Evolutionary conservation across 2,113 vertebrate species (phyloP).

Genomic region (Columbina picui): DNA sequence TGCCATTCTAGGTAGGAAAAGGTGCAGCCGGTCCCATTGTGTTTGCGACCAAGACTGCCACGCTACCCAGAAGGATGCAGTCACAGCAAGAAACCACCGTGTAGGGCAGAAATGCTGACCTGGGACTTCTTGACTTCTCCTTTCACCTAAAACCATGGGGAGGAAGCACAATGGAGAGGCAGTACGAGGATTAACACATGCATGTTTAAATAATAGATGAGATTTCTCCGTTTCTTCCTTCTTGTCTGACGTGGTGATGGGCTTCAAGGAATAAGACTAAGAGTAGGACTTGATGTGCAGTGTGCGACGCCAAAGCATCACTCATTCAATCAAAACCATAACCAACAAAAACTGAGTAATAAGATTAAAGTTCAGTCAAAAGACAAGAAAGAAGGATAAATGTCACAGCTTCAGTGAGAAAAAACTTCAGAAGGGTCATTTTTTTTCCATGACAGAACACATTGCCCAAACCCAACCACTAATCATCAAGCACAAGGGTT

Average conservation of each 20-base stretch:
- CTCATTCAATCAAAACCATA: background rate
- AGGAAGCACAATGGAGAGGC: background rate
- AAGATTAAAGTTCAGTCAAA: background rate
- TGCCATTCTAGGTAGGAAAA: background rate
- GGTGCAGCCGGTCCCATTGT: background rate
- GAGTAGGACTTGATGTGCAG: background rate
- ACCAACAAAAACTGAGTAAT: background rate
- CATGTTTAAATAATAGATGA: fast-evolving
- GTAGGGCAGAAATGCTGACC: background rate
- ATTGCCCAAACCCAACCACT: background rate
- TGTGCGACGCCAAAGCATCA: background rate
- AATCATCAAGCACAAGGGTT: background rate
- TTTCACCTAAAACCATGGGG: background rate
- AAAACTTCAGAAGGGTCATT: background rate
- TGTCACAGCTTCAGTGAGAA: background rate
- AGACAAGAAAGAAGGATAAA: background rate
- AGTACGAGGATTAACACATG: fast-evolving
- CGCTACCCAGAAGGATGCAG: background rate
- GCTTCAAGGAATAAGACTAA: background rate
- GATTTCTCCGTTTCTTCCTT: background rate
- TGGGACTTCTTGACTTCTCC: background rate
- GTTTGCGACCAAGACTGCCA: background rate
- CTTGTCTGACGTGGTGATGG: fast-evolving
- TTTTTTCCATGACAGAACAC: background rate
- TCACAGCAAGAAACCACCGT: background rate